Evolutionary conservation across 2,888 invertebrate genomes (phyloP).

Genomic region (Neoscelio sp.): DNA sequence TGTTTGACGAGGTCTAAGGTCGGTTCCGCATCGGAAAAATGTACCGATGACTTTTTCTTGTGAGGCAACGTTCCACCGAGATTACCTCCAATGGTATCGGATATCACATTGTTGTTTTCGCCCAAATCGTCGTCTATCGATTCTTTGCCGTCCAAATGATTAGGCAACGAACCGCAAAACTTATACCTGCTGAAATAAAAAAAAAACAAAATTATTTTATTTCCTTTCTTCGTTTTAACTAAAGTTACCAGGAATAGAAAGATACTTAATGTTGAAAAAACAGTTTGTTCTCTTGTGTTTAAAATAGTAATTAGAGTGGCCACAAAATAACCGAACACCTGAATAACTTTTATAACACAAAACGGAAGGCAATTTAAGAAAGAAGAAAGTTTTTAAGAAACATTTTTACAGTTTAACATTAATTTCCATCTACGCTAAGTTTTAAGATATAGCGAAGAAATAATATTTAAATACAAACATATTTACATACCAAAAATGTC

Average conservation of each 20-base stretch:
- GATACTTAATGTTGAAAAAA: too few relatives aligned
- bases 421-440: too few relatives aligned
- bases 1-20: slow-evolving; percentile 79
- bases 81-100: slow-evolving; percentile 78
- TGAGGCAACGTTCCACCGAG: slow-evolving; percentile 81
- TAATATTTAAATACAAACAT: too few relatives aligned
- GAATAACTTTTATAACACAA: too few relatives aligned
- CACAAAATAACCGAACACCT: too few relatives aligned
- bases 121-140: slow-evolving; percentile 82
- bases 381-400: too few relatives aligned
- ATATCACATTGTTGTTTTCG: slow-evolving; percentile 85
- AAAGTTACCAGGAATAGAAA: neutral
- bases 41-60: slow-evolving; percentile 79
- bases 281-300: too few relatives aligned
- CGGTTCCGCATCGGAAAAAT: slow-evolving; percentile 77
- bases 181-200: slow-evolving; percentile 78
- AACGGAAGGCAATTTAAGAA: too few relatives aligned
- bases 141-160: slow-evolving; percentile 87
- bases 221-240: neutral
- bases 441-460: too few relatives aligned
- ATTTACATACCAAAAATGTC: too few relatives aligned
- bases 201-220: neutral
- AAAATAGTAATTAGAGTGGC: too few relatives aligned
- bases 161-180: slow-evolving; percentile 87
- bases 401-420: too few relatives aligned